Evolutionary conservation across 2,797 vertebrate species (phyloP).

Genomic region (Propithecus deckenii): DNA sequence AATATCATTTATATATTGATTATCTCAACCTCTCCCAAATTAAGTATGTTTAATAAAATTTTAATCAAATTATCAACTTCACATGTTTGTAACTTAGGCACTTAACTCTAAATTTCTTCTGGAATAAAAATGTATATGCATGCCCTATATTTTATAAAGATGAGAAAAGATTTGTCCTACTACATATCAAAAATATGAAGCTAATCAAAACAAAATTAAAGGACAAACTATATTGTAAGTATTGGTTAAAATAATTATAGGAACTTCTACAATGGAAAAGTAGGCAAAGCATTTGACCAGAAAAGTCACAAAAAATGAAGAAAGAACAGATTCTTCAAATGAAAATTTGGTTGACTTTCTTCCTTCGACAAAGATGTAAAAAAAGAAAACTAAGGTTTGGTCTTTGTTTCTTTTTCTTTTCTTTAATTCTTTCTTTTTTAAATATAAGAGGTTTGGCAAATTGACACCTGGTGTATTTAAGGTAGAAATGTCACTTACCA

Average conservation of each 20-base stretch:
- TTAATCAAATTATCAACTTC: not conserved
- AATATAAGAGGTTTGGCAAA: not conserved
- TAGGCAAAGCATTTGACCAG: not conserved
- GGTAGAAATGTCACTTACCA: not conserved
- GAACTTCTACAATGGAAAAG: not conserved
- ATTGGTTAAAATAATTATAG: not conserved
- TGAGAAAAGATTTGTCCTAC: not conserved
- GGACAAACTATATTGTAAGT: not conserved
- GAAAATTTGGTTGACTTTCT: not conserved
- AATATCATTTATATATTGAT: not conserved
- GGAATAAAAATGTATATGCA: not conserved
- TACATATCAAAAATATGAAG: not conserved
- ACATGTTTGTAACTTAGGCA: not conserved
- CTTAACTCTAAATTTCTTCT: not conserved
- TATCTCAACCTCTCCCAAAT: not conserved
- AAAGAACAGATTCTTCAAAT: not conserved
- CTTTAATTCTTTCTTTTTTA: not conserved
- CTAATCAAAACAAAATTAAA: not conserved
- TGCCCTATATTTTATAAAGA: not conserved
- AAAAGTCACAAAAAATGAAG: not conserved
- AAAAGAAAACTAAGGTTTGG: not conserved
- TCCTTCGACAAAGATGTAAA: not conserved
- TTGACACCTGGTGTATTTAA: not conserved
- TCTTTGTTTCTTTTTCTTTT: not conserved
- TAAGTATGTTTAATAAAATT: not conserved